These are phyloP conservation scores for Amphiduros pacificus DNA, from an alignment of 2,888 invertebrate genomes.

Conservation along the genomic window DNA sequence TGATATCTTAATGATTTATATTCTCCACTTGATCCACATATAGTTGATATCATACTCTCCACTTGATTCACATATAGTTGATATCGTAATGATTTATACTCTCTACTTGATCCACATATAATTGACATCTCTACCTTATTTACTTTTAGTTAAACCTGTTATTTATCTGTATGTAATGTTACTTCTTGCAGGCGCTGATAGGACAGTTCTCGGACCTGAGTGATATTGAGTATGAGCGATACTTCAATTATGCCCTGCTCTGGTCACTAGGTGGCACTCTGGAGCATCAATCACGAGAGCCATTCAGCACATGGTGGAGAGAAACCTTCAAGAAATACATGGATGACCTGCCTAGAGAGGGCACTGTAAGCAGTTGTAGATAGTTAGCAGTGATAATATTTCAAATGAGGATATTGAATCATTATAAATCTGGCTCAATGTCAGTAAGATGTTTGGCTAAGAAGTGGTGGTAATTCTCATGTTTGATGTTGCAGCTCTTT, in stretches of 20 bases:
- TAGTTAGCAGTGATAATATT: no score
- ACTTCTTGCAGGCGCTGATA: conserved; percentile 37
- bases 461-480: no score
- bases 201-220: conserved; percentile 26
- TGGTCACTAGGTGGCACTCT: conserved; percentile 58
- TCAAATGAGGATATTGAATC: background rate
- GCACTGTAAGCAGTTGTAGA: conserved; percentile 51
- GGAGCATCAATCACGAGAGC: conserved; percentile 40
- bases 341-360: conserved; percentile 50
- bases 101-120: no score
- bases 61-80: no score
- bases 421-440: background rate
- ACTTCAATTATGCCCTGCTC: conserved; percentile 54
- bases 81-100: no score
- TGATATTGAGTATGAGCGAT: conserved; percentile 53
- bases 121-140: no score
- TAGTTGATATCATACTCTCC: no score
- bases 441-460: background rate
- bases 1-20: no score
- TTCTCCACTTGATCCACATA: no score
- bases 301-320: conserved; percentile 56
- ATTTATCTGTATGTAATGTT: background rate
- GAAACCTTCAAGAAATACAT: conserved; percentile 48
- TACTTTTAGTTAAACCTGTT: background rate
- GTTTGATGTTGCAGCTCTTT: conserved; percentile 45